These are phyloP conservation scores for Leptarthrus brevirostris DNA, from an alignment of 2,888 invertebrate species.

Conservation along the genomic window DNA sequence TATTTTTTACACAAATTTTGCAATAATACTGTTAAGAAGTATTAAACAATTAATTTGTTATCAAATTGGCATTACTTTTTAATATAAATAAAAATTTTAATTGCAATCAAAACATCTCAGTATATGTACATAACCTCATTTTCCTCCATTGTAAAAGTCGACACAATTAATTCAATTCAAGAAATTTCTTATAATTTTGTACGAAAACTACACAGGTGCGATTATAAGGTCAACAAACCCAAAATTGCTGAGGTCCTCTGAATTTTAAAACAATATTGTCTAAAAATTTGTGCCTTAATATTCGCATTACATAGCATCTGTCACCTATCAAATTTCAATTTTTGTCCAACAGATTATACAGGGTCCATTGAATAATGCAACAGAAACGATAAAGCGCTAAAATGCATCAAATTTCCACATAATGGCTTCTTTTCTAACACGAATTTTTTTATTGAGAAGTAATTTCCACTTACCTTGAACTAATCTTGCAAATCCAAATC, in stretches of 20 bases:
- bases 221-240: conserved; percentile 27
- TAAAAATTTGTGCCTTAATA: conserved; percentile 27
- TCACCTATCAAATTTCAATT: conserved; percentile 45
- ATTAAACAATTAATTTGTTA: no score
- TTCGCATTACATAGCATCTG: conserved; percentile 43
- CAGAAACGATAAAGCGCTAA: background rate
- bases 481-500: background rate
- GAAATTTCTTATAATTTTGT: background rate
- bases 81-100: background rate
- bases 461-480: background rate
- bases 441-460: background rate
- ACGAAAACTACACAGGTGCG: background rate
- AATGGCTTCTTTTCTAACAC: background rate
- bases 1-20: no score
- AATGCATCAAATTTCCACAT: conserved; percentile 30
- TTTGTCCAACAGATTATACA: background rate
- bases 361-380: conserved; percentile 15
- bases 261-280: conserved; percentile 2
- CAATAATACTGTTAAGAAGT: no score
- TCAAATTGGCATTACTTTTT: no score
- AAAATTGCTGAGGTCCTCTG: background rate
- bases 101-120: conserved; percentile 6
- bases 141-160: background rate
- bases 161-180: background rate
- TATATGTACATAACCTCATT: conserved; percentile 22